phyloP scores from a whole-genome alignment of 1,140 invertebrate genomes.

The Brachionus rotundiformis region DNA sequence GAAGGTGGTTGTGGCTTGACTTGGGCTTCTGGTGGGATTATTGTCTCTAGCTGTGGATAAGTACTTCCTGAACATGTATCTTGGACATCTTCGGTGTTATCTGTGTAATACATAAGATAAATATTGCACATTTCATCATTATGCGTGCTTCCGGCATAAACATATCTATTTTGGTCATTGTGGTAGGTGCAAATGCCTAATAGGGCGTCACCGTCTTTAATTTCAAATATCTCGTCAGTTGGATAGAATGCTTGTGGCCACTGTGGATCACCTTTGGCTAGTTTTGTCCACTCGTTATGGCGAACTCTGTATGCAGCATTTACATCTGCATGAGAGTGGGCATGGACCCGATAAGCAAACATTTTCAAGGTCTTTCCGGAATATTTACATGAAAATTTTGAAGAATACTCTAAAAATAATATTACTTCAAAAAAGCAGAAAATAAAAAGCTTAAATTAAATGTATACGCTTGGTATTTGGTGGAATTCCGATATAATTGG shows the following conservation, averaged over 20 bases:
- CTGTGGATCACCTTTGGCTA: slow-evolving; percentile 81
- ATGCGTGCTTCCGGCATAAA: slow-evolving; percentile 70
- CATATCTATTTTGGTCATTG: background rate
- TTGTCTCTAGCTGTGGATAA: slow-evolving; percentile 34
- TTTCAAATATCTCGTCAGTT: slow-evolving; percentile 68
- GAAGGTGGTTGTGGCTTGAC: slow-evolving; percentile 10
- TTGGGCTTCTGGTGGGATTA: slow-evolving; percentile 47
- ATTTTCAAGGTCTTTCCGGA: slow-evolving; percentile 22
- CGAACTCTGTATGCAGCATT: slow-evolving; percentile 82
- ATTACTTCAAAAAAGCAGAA: background rate
- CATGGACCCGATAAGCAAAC: slow-evolving; percentile 48
- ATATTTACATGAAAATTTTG: slow-evolving; percentile 51
- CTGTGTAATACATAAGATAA: slow-evolving; percentile 96
- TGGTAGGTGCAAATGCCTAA: slow-evolving; percentile 61
- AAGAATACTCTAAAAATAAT: slow-evolving; percentile 4
- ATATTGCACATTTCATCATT: slow-evolving; percentile 99
- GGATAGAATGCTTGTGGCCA: slow-evolving; percentile 94
- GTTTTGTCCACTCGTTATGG: slow-evolving; percentile 60
- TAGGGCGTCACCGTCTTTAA: slow-evolving; percentile 73
- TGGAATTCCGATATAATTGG: slow-evolving; percentile 55
- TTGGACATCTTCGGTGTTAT: slow-evolving; percentile 53
- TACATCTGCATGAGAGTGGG: slow-evolving; percentile 64
- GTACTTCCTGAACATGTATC: slow-evolving; percentile 16
- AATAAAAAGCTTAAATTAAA: background rate
- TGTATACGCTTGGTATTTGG: slow-evolving; percentile 56